These are phyloP conservation scores for Alexandromys fortis DNA, from an alignment of 2,113 vertebrate genomes.

Conservation along the genomic window DNA sequence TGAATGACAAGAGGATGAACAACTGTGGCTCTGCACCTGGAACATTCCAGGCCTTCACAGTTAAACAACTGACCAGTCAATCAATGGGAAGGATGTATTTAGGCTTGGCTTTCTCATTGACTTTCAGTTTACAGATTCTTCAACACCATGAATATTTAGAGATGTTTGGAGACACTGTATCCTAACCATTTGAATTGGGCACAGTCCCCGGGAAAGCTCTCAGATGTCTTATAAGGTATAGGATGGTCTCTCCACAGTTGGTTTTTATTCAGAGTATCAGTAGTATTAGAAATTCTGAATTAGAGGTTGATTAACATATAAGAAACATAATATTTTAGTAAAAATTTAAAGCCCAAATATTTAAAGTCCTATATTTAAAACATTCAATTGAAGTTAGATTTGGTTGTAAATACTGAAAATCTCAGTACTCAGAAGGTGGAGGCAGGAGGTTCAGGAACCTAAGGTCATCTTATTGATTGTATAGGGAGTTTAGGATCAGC, in stretches of 20 bases:
- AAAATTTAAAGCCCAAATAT: neutral
- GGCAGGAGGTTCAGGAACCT: neutral
- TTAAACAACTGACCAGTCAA: neutral
- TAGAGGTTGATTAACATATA: neutral
- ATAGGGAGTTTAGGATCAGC: too few relatives aligned
- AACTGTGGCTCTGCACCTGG: neutral
- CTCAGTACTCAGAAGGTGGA: neutral
- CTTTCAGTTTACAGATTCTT: neutral
- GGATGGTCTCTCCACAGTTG: accelerated
- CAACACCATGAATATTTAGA: neutral
- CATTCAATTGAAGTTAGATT: neutral
- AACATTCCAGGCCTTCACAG: neutral
- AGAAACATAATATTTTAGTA: neutral
- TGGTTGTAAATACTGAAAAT: neutral
- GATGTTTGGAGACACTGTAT: neutral
- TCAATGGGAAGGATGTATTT: neutral
- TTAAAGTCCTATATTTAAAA: neutral
- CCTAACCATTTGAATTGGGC: neutral
- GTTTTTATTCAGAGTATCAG: neutral
- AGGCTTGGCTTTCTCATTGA: neutral
- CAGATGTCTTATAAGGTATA: neutral
- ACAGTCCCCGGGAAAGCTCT: accelerated
- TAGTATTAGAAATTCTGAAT: neutral
- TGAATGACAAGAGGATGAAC: neutral
- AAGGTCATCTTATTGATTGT: neutral